phyloP scores from a whole-genome alignment of 2,888 invertebrate genomes.

The Lypha dubia region DNA sequence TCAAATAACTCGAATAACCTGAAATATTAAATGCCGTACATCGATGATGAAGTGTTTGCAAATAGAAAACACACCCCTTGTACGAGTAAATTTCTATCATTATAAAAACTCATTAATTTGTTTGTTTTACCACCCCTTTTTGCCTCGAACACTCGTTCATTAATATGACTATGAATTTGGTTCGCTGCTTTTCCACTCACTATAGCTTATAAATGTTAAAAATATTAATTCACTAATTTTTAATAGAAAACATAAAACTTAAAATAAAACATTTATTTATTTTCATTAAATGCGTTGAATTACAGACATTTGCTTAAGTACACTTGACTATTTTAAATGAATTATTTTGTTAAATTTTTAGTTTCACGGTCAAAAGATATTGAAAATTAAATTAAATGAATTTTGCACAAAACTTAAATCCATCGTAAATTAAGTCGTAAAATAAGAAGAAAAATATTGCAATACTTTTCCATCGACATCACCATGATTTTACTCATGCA shows the following conservation, averaged over 20 bases:
- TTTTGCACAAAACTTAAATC: no score
- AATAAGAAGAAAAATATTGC: not conserved
- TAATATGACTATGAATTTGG: not conserved
- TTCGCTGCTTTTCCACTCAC: not conserved
- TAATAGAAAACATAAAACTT: slow-evolving; percentile 17
- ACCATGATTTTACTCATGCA: no score
- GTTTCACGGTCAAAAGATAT: not conserved
- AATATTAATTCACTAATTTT: slow-evolving; percentile 4
- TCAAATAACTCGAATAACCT: no score
- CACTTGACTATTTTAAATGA: not conserved
- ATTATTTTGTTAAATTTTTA: not conserved
- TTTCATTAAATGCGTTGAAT: not conserved
- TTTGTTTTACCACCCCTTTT: not conserved
- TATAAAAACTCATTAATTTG: not conserved
- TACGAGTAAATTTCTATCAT: not conserved
- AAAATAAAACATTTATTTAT: not conserved
- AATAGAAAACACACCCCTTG: not conserved
- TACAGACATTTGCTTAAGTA: not conserved
- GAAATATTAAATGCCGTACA: not conserved
- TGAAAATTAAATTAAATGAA: not conserved
- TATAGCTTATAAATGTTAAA: not conserved
- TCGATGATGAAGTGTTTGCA: not conserved
- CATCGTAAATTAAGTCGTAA: not conserved
- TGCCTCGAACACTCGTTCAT: not conserved
- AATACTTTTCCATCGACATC: no score